A percentile compares a stretch with the other conserved stretches of the same genome.
Evolutionary conservation across 2,113 vertebrate species (phyloP).

Genomic region (Dipodomys merriami): DNA sequence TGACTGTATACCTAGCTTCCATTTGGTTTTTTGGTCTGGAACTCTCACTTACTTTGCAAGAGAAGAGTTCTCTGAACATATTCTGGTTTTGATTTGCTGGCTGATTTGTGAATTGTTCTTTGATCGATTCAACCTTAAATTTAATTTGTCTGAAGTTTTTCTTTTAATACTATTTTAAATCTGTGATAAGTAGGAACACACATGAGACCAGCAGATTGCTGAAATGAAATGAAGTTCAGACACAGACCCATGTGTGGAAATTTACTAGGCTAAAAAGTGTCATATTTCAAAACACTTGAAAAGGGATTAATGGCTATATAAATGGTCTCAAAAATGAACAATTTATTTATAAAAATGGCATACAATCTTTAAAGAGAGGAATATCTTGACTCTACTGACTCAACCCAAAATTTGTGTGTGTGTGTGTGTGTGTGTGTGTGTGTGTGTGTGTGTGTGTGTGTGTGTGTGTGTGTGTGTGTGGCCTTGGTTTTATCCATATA

Average conservation of each 20-base stretch:
- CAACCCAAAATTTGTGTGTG: background rate
- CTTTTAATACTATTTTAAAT: background rate
- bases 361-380: background rate
- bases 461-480: background rate
- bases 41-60: no score
- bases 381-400: background rate
- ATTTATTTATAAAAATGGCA: constrained; percentile 33
- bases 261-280: background rate
- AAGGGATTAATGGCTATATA: background rate
- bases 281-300: background rate
- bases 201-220: background rate
- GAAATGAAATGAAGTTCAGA: background rate
- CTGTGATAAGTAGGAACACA: background rate
- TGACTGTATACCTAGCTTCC: background rate
- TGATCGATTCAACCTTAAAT: background rate
- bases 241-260: background rate
- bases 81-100: background rate
- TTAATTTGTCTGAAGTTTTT: background rate
- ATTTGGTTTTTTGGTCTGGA: no score
- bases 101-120: background rate
- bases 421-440: background rate
- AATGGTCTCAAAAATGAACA: constrained; percentile 1
- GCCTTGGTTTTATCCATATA: background rate
- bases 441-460: background rate
- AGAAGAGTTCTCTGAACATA: background rate